Base-by-base conservation (phyloP, 2,888 invertebrate genomes). In the Acrobasis consociella region DNA sequence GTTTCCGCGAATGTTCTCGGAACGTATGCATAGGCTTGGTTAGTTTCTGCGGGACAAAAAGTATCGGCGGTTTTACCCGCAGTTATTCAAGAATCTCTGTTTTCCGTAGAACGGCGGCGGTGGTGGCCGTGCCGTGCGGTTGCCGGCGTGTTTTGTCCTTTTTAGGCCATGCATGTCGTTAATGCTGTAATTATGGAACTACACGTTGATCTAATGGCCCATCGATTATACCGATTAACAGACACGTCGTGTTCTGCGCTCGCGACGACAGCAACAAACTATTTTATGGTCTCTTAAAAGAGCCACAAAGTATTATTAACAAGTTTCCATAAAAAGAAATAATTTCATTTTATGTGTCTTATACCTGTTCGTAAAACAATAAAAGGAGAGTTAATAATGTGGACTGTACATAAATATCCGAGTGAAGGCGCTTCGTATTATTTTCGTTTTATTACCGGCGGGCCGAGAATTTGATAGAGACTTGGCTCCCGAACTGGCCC, bases 361-460 rank as follows among this genome's bases (percentile, higher is more conserved):
- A 50, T 70, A 67, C 67, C 68, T 72, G 70, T 71, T 69, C 70
- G 69, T 68, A 73, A 74, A 77, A 75, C 79, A 81, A 85, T 83
- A 84, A 83, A 82, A 83, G 73, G 73, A 65, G 72, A 78, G 78
- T 81, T 85, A 86, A 83, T 87, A 85, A 80, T 77, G 78, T 75
- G 75, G 77, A 76, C 74, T 74, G 79, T 78, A 78, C 80, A 86
- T 86, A 85, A 87, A 87, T 85, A 84, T 85, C 79, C 72, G 74
- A 75, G 73, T 70, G 75, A 72, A 80, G 80, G 76, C 77, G 77
- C 73, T 82, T 74, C 78, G 80, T 84, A 86, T 87, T 86, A 86
- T 88, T 87, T 88, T 84, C 83, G 72, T 88, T 88, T 88, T 88
- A 89, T 87, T 87, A 84, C 83, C 79, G 76, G 73, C 79, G 79